A percentile compares a stretch with the other conserved stretches of the same genome.
Evolutionary conservation across 2,113 vertebrate genomes (phyloP).

Genomic region (Hydropotes inermis): DNA sequence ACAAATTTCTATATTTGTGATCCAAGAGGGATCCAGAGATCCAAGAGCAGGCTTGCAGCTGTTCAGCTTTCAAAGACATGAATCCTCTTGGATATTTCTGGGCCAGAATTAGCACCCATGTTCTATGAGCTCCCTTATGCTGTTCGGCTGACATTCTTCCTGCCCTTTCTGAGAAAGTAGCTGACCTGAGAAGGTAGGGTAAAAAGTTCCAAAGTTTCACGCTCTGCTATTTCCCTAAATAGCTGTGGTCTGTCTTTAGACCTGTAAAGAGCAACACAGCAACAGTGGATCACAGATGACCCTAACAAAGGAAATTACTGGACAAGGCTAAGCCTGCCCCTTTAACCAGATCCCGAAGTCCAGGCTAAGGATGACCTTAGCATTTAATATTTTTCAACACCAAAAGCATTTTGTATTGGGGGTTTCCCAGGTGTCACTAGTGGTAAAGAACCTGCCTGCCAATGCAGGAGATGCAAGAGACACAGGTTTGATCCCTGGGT

Average conservation of each 20-base stretch:
- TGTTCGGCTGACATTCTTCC: not conserved
- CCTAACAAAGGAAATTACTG: not conserved
- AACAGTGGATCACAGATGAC: not conserved
- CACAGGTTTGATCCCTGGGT: rapidly evolving
- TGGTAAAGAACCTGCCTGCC: not conserved
- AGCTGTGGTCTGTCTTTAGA: not conserved
- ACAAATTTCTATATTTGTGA: not conserved
- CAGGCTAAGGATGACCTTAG: not conserved
- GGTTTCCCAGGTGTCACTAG: not conserved
- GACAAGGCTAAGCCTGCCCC: not conserved
- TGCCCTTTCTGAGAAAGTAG: not conserved
- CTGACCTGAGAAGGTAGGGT: not conserved
- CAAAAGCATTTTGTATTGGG: not conserved
- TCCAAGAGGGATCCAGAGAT: not conserved
- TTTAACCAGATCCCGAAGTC: not conserved
- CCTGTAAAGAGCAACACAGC: not conserved
- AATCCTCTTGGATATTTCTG: not conserved
- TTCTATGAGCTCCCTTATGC: not conserved
- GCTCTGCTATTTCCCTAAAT: not conserved
- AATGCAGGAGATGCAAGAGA: not conserved
- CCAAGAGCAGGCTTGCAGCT: not conserved
- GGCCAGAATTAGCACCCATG: not conserved
- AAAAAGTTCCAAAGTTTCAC: not conserved
- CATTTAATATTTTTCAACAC: not conserved
- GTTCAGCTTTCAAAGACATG: not conserved